Percentiles rank a stretch among this genome's conserved stretches.
phyloP scores from a whole-genome alignment of 2,888 invertebrate genomes.

The Athetis lepigone region DNA sequence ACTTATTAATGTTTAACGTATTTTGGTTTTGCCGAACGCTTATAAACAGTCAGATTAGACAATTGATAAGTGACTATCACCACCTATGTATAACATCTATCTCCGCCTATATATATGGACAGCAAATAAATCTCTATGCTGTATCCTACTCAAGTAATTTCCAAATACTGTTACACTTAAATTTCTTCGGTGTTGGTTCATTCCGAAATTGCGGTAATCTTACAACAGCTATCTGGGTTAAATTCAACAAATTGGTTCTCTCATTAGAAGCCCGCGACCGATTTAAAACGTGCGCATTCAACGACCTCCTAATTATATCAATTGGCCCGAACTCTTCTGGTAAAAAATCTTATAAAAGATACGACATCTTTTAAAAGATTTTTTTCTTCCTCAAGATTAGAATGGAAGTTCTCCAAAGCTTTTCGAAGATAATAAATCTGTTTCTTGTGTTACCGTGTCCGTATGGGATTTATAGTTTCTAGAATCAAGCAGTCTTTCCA shows the following conservation, averaged over 20 bases:
- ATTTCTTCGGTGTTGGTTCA: background rate
- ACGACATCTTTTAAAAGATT: slow-evolving; percentile 34
- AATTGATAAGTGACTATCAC: too few species aligned
- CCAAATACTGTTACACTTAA: background rate
- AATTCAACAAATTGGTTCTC: slow-evolving; percentile 33
- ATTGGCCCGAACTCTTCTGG: slow-evolving; percentile 28
- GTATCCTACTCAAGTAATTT: background rate
- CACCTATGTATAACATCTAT: too few species aligned
- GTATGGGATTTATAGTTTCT: slow-evolving; percentile 46
- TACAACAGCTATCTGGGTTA: slow-evolving; percentile 16
- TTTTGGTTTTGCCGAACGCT: too few species aligned
- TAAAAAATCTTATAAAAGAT: too few species aligned
- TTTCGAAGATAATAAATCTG: slow-evolving; percentile 45
- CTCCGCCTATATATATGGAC: too few species aligned
- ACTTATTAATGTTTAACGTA: background rate
- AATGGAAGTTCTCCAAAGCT: slow-evolving; percentile 18
- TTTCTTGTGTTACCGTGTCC: slow-evolving; percentile 35
- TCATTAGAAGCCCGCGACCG: slow-evolving; percentile 30
- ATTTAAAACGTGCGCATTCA: slow-evolving; percentile 29
- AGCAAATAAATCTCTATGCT: background rate
- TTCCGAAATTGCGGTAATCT: background rate
- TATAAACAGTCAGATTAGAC: too few species aligned
- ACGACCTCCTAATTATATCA: slow-evolving; percentile 45
- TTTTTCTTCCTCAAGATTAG: slow-evolving; percentile 7
- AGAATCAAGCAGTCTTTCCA: slow-evolving; percentile 28